A percentile compares a stretch with the other conserved stretches of the same genome.
Conservation (phyloP, 1,140 invertebrate genomes). For the Ceratitis capitata region DNA sequence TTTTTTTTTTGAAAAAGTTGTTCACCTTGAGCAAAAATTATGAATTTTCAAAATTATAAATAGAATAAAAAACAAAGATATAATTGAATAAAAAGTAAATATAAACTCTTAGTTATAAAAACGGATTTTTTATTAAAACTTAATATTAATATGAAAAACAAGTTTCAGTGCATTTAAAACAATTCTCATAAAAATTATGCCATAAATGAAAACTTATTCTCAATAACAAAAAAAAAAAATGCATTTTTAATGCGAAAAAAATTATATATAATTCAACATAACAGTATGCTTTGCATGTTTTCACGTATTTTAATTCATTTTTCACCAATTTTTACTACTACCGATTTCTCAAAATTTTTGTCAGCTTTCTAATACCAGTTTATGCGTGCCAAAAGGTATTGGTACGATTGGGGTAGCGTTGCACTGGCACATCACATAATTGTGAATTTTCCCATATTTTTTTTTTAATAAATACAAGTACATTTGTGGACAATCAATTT, state of each 20-base stretch:
- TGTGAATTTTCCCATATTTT: neutral
- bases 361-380: too few relatives aligned
- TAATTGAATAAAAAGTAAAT: neutral
- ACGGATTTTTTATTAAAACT: neutral
- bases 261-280: neutral
- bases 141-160: neutral
- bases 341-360: neutral
- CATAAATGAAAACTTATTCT: neutral
- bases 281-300: constrained; percentile 2
- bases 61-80: neutral
- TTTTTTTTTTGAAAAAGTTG: neutral
- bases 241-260: neutral
- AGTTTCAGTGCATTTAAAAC: neutral
- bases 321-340: neutral
- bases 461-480: neutral
- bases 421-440: too few relatives aligned
- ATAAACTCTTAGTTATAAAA: neutral
- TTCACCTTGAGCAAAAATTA: neutral
- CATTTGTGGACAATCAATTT: neutral
- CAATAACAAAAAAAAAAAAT: neutral
- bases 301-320: neutral
- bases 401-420: too few relatives aligned
- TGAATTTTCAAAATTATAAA: neutral
- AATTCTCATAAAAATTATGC: neutral
- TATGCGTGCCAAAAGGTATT: too few relatives aligned